Conservation (phyloP, 2,888 invertebrate species). For the Belgica antarctica region DNA sequence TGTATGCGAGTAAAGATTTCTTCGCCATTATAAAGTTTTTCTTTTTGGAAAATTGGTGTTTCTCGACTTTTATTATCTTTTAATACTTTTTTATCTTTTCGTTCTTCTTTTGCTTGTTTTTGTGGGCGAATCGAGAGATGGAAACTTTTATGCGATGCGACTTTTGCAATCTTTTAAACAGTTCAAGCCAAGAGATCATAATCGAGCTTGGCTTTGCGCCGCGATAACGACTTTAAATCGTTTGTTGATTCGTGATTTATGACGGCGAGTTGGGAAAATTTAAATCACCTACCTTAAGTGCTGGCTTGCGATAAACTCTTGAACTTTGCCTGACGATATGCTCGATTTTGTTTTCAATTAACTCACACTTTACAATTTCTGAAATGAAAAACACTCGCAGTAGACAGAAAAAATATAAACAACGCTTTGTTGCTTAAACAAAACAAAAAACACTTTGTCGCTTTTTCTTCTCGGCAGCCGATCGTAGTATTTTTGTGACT, state of each 20-base stretch:
- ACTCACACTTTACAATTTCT: conserved; percentile 19
- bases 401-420: conserved; percentile 10
- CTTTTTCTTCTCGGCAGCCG: not conserved
- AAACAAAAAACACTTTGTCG: not conserved
- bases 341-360: conserved; percentile 4
- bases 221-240: not conserved
- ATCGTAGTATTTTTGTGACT: not conserved
- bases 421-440: conserved; percentile 8
- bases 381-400: not conserved
- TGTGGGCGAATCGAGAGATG: not conserved
- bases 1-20: conserved; percentile 33
- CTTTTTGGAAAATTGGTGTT: conserved; percentile 2
- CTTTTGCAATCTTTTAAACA: not conserved
- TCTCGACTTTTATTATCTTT: conserved; percentile 27
- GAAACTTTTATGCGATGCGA: not conserved
- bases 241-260: not conserved
- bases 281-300: not conserved
- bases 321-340: not conserved
- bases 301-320: not conserved
- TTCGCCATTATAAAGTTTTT: conserved; percentile 38
- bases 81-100: conserved; percentile 26
- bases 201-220: not conserved
- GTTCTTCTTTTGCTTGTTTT: not conserved
- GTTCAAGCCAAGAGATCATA: not conserved
- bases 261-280: not conserved